These are phyloP conservation scores for Pelodiscus sinensis DNA, from an alignment of 2,113 vertebrate genomes.

Conservation along the genomic window DNA sequence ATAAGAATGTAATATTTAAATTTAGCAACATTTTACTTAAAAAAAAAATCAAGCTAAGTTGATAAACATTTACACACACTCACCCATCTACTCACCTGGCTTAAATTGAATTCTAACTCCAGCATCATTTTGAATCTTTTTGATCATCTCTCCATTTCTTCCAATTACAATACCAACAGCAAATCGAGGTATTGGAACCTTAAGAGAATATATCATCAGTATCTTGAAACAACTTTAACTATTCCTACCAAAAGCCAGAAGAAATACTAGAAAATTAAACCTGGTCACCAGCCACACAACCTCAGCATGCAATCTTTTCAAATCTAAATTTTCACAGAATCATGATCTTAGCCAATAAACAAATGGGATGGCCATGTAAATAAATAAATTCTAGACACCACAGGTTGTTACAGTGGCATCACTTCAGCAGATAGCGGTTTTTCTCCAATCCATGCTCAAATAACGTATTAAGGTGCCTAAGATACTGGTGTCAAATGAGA, in stretches of 20 bases:
- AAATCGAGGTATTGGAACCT: slow-evolving; percentile 98
- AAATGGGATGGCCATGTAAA: background rate
- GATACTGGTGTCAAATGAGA: background rate
- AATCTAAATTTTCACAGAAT: background rate
- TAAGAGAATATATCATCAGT: background rate
- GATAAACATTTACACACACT: background rate
- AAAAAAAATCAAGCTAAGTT: background rate
- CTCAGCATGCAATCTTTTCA: background rate
- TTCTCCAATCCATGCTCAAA: background rate
- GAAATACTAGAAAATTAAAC: background rate
- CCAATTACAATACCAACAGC: slow-evolving; percentile 98
- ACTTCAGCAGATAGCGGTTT: background rate
- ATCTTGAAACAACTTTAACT: background rate
- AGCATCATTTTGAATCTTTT: slow-evolving; percentile 99
- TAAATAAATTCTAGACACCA: background rate
- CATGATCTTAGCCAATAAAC: background rate
- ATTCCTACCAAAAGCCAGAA: background rate
- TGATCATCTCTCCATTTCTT: slow-evolving; percentile 99
- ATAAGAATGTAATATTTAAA: slow-evolving; percentile 54
- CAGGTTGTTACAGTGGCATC: background rate
- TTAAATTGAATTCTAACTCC: slow-evolving; percentile 99
- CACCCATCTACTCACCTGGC: slow-evolving; percentile 82
- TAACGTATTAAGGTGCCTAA: fast-evolving
- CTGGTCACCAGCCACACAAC: background rate
- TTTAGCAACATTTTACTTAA: background rate